Evolutionary conservation across 1,140 invertebrate species (phyloP).

Genomic region (Plectrocnemia conspersa): DNA sequence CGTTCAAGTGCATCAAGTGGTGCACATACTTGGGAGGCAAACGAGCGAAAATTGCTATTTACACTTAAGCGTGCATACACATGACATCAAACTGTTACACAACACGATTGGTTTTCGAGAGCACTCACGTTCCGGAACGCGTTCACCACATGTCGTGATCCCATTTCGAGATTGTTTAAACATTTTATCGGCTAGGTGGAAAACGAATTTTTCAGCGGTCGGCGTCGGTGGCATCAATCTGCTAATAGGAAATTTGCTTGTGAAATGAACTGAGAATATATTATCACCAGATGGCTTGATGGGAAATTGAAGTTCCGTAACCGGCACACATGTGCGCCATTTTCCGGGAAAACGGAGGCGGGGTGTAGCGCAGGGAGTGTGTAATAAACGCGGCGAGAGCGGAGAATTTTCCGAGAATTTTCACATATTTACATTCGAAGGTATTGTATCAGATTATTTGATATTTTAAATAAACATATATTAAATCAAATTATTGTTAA

Average conservation of each 20-base stretch:
- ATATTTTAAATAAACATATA: too few species aligned
- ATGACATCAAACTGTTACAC: slow-evolving; percentile 19
- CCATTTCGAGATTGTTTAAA: neutral
- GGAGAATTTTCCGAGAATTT: neutral
- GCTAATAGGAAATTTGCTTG: slow-evolving; percentile 35
- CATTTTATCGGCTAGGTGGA: neutral
- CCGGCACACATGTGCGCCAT: slow-evolving; percentile 18
- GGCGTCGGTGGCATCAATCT: slow-evolving; percentile 15
- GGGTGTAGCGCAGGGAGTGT: neutral
- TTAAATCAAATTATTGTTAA: too few species aligned
- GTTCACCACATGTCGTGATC: slow-evolving; percentile 11
- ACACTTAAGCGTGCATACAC: slow-evolving; percentile 23
- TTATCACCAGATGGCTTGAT: slow-evolving; percentile 30
- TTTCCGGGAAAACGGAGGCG: slow-evolving; percentile 12
- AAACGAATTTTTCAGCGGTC: neutral
- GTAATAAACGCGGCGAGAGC: neutral
- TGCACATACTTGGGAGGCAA: neutral
- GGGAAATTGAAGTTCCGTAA: slow-evolving; percentile 31
- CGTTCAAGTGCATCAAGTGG: slow-evolving; percentile 11
- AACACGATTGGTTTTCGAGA: slow-evolving; percentile 8
- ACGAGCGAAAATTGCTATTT: slow-evolving; percentile 30
- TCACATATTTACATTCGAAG: neutral
- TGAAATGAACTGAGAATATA: slow-evolving; percentile 33
- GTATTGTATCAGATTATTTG: too few species aligned
- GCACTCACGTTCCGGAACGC: neutral